Conservation (phyloP, 2,113 vertebrate species). For the Festucalex cinctus region DNA sequence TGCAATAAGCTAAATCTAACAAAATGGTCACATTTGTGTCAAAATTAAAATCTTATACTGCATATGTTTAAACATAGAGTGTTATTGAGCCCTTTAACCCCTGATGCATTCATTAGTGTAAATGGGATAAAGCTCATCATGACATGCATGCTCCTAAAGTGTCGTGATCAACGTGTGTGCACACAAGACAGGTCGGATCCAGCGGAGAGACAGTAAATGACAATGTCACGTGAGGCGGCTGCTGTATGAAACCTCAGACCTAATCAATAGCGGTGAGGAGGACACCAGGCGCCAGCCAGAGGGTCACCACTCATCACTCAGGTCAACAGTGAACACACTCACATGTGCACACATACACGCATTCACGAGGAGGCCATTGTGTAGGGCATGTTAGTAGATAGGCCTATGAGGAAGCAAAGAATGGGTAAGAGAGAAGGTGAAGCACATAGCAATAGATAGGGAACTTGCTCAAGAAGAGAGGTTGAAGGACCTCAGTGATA, state of each 20-base stretch:
- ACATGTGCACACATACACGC: conserved; percentile 18
- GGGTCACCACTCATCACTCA: conserved; percentile 75
- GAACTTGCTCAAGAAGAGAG: conserved; percentile 63
- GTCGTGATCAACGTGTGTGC: conserved; percentile 29
- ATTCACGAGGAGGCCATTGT: conserved; percentile 39
- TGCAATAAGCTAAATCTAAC: conserved; percentile 55
- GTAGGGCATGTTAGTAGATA: conserved; percentile 59
- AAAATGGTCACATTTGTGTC: conserved; percentile 54
- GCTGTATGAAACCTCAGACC: conserved; percentile 75
- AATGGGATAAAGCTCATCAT: conserved; percentile 38
- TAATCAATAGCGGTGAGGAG: conserved; percentile 73
- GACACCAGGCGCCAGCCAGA: conserved; percentile 73
- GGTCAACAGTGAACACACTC: conserved; percentile 56
- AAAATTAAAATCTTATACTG: conserved; percentile 46
- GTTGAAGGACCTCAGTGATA: conserved; percentile 67
- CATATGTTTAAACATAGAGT: conserved; percentile 45
- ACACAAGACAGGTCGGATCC: conserved; percentile 60
- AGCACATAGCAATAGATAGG: conserved; percentile 61
- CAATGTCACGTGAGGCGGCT: conserved; percentile 69
- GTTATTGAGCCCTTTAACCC: conserved; percentile 51
- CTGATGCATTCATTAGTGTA: conserved; percentile 50
- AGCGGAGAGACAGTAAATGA: conserved; percentile 72
- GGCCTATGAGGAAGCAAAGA: conserved; percentile 61
- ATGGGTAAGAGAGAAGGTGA: conserved; percentile 68
- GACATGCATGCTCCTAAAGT: conserved; percentile 25